Evolutionary conservation across 2,888 invertebrate species (phyloP), one percentile per base, ranked within the genome.

Genomic region (Nephrotoma appendiculata): DNA sequence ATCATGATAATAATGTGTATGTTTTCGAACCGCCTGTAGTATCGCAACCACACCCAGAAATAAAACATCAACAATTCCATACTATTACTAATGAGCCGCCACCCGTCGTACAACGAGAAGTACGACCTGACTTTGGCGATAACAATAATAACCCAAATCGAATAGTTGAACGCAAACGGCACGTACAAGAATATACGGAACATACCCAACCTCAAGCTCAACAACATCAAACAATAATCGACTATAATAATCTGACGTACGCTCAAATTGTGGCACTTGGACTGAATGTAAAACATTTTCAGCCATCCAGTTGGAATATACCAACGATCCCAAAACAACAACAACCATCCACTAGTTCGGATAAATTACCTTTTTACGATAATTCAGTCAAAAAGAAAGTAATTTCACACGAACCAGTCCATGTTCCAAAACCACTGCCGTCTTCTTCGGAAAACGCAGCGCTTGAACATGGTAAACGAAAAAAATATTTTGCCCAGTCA

Each of bases 191-290:
- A 42, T 84, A 84, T 84, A 85, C 31, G 42, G 43, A 19, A 44
- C 44, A 43, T 44, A 85, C 19, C 15, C 86, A 41, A 57, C 41
- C 41, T 86, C 86, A 85, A 86, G 86, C 83, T 88, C 89, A 86
- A 89, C 84, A 84, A 15, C 15, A 41, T 4, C n/a, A 15, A n/a
- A 42, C 84, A 15, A 42, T 84, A 42, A 85, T 84, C 15, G 84
- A 84, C 43, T 84, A 85, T 85, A 85, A 85, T 57, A 52, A 52
- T 86, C n/a, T 94, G 89, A 95, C 95, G 0, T 95, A 95, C 90
- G 95, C 95, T 2, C 94, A 95, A 91, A 94, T 95, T 89, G 92
- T 95, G 89, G 94, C 95, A 71, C 94, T 95, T 88, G 95, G 95
- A 48, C 92, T 95, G 83, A 91, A 88, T 88, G 89, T 89, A 85